These are phyloP conservation scores for Entelurus aequoreus DNA, from an alignment of 2,113 vertebrate species.

Conservation along the genomic window DNA sequence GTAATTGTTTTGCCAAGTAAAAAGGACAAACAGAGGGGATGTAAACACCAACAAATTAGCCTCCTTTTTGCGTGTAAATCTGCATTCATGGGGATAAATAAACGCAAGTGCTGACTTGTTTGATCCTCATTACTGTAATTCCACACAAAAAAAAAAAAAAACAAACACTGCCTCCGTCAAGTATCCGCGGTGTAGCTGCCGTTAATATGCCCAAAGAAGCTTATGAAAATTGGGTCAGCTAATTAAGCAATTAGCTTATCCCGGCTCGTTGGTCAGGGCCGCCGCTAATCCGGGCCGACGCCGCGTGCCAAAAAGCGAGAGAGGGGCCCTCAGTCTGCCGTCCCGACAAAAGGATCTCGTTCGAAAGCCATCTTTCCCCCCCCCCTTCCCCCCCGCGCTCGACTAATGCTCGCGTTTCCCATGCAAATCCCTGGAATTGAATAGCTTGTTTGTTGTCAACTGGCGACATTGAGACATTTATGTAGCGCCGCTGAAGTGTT, in stretches of 20 bases:
- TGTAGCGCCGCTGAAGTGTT: constrained; percentile 68
- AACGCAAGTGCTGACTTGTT: constrained; percentile 53
- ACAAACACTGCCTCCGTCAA: constrained; percentile 64
- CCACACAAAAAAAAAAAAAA: constrained; percentile 36
- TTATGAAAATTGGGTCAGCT: constrained; percentile 78
- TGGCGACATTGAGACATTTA: constrained; percentile 70
- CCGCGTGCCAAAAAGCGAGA: constrained; percentile 50
- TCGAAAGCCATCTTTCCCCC: constrained; percentile 58
- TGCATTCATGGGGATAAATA: constrained; percentile 16
- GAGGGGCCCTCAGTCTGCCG: constrained; percentile 43
- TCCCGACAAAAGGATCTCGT: constrained; percentile 61
- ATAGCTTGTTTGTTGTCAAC: constrained; percentile 71
- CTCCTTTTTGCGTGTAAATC: constrained; percentile 20
- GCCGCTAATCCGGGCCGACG: constrained; percentile 69
- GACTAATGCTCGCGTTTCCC: constrained; percentile 68
- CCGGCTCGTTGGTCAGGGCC: constrained; percentile 71
- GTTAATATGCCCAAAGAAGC: constrained; percentile 75
- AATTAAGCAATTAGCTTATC: constrained; percentile 80
- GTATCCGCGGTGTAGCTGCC: constrained; percentile 69
- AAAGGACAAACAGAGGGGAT: constrained; percentile 4
- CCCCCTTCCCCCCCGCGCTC: constrained; percentile 53
- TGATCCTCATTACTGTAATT: constrained; percentile 72
- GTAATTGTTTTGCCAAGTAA: constrained; percentile 64
- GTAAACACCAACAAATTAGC: constrained; percentile 29
- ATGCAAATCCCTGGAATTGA: constrained; percentile 74